Conservation (phyloP, 2,113 vertebrate genomes). For the Phalacrocorax brasilianus region DNA sequence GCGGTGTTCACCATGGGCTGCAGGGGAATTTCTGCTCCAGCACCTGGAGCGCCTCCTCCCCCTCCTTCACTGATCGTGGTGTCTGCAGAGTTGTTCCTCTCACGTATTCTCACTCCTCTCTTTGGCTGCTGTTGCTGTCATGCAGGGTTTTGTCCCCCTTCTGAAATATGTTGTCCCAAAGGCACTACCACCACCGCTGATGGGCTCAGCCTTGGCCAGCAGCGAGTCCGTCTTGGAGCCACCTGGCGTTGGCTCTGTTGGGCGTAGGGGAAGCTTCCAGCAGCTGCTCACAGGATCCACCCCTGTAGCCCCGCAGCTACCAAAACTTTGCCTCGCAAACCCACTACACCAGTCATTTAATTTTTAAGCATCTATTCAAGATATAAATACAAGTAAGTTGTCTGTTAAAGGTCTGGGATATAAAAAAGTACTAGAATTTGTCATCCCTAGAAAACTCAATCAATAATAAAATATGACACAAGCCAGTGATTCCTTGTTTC, state of each 20-base stretch:
- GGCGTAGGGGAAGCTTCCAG: neutral
- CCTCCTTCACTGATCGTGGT: neutral
- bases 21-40: too few relatives aligned
- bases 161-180: neutral
- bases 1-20: too few relatives aligned
- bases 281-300: neutral
- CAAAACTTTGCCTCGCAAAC: neutral
- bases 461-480: neutral
- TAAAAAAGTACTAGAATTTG: neutral
- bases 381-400: neutral
- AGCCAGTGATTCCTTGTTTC: neutral
- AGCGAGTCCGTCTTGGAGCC: accelerated
- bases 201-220: neutral
- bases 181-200: accelerated
- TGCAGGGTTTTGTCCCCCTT: neutral
- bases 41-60: accelerated
- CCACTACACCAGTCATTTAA: neutral
- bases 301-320: neutral
- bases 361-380: constrained; percentile 26
- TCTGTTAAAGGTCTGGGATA: neutral
- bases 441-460: neutral
- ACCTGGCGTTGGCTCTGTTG: neutral
- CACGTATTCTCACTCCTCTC: too few relatives aligned
- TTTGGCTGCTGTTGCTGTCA: too few relatives aligned
- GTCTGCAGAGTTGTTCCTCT: neutral